Base-by-base conservation (phyloP, 2,888 invertebrate genomes). In the Pasiphila rectangulata region DNA sequence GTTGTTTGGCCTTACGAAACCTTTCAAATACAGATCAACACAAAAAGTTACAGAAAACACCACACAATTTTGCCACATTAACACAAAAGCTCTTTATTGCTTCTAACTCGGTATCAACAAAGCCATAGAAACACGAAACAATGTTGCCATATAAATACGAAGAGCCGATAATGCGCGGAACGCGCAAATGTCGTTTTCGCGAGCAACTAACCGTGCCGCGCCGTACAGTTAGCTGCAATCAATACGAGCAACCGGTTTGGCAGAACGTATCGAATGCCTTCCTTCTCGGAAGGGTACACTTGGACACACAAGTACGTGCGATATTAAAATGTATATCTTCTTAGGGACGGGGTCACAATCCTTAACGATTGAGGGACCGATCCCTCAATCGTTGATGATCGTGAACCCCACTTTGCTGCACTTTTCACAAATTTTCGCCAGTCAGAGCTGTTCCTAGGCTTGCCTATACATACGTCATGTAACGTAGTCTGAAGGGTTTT, bases 191-290 rank as follows among this genome's bases (percentile, higher is more conserved):
- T 34, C 51, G 54, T 45, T 47, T 55, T 53, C 32, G 51, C 45
- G 47, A 19, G 41, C 46, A 54, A 54, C 58, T 56, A 56, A 58
- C 54, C 54, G 47, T 46, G 40, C 38, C 24, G 49, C 48, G 37
- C 38, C 21, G 40, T 46, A 51, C 54, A 49, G 56, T 57, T 57
- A 58, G 32, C 39, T 46, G 56, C 54, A 51, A 57, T 56, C 56
- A 53, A 57, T 56, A 56, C 51, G 29, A 20, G 15, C 35, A 51
- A 61, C 61, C 58, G 59, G 61, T 59, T 56, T 55, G 32, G 40
- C 49, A 49, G 45, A 47, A 59, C 41, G 47, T 53, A 56, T 56
- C 54, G 51, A 47, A 47, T 56, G 44, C 54, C 52, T 43, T 54
- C 56, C 46, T 43, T 54, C 56, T 44, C 30, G 45, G 56, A 46